Percentiles rank a stretch among this genome's conserved stretches.
Evolutionary conservation across 2,888 invertebrate genomes (phyloP).

Genomic region (Caenorhabditis afra): DNA sequence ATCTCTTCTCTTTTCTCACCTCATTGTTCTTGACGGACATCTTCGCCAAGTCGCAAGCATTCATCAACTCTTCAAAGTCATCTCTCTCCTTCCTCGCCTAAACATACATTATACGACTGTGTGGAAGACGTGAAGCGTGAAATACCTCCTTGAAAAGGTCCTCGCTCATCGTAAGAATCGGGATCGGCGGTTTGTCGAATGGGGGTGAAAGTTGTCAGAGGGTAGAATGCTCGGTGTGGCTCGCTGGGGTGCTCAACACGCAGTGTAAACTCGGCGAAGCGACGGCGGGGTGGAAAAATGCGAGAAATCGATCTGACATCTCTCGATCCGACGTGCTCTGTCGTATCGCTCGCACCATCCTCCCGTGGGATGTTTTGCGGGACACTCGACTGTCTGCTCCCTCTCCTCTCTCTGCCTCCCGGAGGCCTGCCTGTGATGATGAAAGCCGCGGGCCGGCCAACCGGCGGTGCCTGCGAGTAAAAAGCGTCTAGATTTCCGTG

Average conservation of each 20-base stretch:
- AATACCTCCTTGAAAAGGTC: slow-evolving; percentile 58
- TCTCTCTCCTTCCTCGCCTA: slow-evolving; percentile 66
- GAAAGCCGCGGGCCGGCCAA: background rate
- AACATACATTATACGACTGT: background rate
- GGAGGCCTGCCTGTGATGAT: slow-evolving; percentile 6
- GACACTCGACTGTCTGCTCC: slow-evolving; percentile 47
- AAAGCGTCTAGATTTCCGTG: slow-evolving; percentile 43
- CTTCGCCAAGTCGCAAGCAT: slow-evolving; percentile 67
- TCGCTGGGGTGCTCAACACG: slow-evolving; percentile 48
- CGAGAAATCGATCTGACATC: slow-evolving; percentile 45
- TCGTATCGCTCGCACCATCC: slow-evolving; percentile 24
- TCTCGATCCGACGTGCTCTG: slow-evolving; percentile 23
- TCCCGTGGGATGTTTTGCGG: slow-evolving; percentile 58
- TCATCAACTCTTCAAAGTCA: slow-evolving; percentile 70
- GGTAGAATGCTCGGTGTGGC: slow-evolving; percentile 56
- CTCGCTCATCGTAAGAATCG: slow-evolving; percentile 45
- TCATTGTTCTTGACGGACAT: slow-evolving; percentile 63
- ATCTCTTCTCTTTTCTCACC: slow-evolving; percentile 41
- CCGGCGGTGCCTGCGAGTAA: slow-evolving; percentile 20
- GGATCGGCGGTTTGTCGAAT: slow-evolving; percentile 49
- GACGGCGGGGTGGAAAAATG: slow-evolving; percentile 48
- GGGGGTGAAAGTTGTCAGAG: slow-evolving; percentile 62
- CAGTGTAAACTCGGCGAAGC: slow-evolving; percentile 44
- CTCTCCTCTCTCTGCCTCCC: slow-evolving; percentile 12
- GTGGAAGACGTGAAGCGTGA: background rate